Evolutionary conservation across 2,888 invertebrate genomes (phyloP), one percentile per base, ranked within the genome.

Genomic region (Plagiodera versicolora): DNA sequence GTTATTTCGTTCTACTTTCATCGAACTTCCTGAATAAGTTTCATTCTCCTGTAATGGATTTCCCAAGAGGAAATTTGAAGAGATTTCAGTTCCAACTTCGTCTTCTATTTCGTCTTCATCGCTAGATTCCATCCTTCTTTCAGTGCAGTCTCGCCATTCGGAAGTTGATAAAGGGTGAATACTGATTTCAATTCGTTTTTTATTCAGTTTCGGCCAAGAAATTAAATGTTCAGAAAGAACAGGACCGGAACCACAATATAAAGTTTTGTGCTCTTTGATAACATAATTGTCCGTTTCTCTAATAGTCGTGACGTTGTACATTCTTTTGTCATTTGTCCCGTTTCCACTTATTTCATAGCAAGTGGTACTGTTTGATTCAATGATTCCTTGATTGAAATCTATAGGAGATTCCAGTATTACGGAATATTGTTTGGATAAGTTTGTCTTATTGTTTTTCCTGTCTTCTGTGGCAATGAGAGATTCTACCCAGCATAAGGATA

Each of bases 161-260:
- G 59, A 50, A 2, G 50, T 18, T 20, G 50, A 32, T 9, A 61
- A 32, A 5, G 65, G 65, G 19, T 58, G 56, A 14, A 65, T 60
- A 39, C 61, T 63, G 17, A 65, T 60, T 49, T 65, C 63, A 45
- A 65, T 61, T 44, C 55, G 58, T 18, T 50, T 58, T 18, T 58
- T 60, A 18, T 63, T 63, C 9, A 63, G 30, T 57, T 57, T 65
- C 1, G 66, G 66, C 66, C 66, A 66, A 17, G 57, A 61, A 4
- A 56, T 52, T n/a, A 56, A 63, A 28, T 61, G 56, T 16, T 61
- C 61, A 6, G 61, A 63, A 9, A 66, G 51, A 16, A 66, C 52
- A 17, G 66, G 66, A 14, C 66, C 66, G 2, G 56, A 55, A 0
- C 66, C 66, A 45, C 66, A 66, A 51, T 61, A 63, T 19, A 61